A percentile compares a stretch with the other conserved stretches of the same genome.
Conservation (phyloP, 2,113 vertebrate species). For the Ploceus nigricollis region DNA sequence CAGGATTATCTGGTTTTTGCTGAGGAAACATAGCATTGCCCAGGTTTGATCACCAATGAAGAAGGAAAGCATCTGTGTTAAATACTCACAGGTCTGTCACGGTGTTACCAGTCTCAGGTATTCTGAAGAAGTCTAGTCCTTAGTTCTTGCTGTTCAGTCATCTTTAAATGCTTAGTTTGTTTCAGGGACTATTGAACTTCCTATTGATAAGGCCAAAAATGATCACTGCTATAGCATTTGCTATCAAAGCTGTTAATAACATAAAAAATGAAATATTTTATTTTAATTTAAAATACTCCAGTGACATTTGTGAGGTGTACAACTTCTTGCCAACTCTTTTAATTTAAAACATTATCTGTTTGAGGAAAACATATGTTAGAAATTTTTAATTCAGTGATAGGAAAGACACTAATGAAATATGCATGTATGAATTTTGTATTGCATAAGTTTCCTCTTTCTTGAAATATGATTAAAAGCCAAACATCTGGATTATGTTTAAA, state of each 20-base stretch:
- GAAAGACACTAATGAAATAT: slow-evolving; percentile 80
- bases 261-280: slow-evolving; percentile 41
- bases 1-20: not conserved
- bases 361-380: slow-evolving; percentile 73
- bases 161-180: not conserved
- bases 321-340: slow-evolving; percentile 65
- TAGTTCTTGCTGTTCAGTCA: not conserved
- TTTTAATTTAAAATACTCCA: slow-evolving; percentile 67
- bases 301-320: slow-evolving; percentile 63
- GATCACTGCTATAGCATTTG: not conserved
- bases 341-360: slow-evolving; percentile 72
- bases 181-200: not conserved
- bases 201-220: slow-evolving; percentile 12
- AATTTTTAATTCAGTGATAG: slow-evolving; percentile 78
- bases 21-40: not conserved
- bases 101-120: not conserved
- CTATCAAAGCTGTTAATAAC: slow-evolving; percentile 26
- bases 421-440: slow-evolving; percentile 79
- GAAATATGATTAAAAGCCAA: slow-evolving; percentile 79
- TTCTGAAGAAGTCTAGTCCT: not conserved
- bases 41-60: not conserved
- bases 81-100: not conserved
- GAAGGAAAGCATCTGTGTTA: not conserved
- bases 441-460: slow-evolving; percentile 75
- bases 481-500: slow-evolving; percentile 81